Evolutionary conservation across 2,113 vertebrate species (phyloP), one percentile per base, ranked within the genome.

Genomic region (Apodemus sylvaticus): DNA sequence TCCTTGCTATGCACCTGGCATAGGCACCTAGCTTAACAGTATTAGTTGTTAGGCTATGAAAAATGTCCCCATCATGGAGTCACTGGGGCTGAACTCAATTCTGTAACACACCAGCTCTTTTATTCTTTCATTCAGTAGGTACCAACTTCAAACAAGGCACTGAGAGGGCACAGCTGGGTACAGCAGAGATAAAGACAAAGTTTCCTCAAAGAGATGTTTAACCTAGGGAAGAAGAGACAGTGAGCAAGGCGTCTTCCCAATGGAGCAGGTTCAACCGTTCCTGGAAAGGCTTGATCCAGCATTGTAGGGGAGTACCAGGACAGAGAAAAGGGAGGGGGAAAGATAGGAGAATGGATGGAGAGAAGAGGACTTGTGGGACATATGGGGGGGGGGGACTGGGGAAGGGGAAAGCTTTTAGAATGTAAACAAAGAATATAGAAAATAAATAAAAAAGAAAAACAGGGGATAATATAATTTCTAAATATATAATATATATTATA

Each of bases 101-200:
- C n/a, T 34, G 0, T 6, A 78, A 55, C 4, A 45, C 45, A 7
- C 2, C 1, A 42, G 58, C 22, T n/a, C 51, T 24, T 58, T 45
- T 60, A 39, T 20, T 45, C 55, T 86, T 77, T 78, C 8, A 3
- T 39, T 87, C 26, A 7, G 1, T 9, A 64, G 45, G 26, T 55
- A 51, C 16, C 7, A n/a, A 3, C 31, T 29, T 51, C 42, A 55
- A 58, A 12, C 70, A n/a, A 55, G 86, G 1, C 12, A 13, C 14
- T 2, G 9, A 8, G 29, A 0, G 0, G 16, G 2, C 16, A 10
- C 8, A 0, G 11, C 34, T 14, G 14, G 14, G 45, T 36, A 4
- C 20, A 36, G 60, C 16, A 83, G 76, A 58, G 24, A n/a, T 9
- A 22, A 68, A 29, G 42, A 29, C 4, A 4, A 70, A 8, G 1